Conservation (phyloP, 2,113 vertebrate genomes). For the Chionodraco myersi region DNA sequence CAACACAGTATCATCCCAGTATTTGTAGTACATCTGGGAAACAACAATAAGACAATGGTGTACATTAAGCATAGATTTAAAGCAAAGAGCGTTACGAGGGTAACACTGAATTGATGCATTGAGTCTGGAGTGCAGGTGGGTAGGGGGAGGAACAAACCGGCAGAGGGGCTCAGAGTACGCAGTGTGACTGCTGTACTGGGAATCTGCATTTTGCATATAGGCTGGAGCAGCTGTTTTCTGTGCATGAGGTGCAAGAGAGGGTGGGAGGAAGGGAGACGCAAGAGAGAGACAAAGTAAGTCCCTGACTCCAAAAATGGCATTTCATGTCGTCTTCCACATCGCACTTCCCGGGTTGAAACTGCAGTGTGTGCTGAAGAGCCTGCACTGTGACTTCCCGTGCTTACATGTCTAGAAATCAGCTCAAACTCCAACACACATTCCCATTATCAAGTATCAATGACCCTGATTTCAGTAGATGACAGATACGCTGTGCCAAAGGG, state of each 20-base stretch:
- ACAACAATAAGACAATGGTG: not conserved
- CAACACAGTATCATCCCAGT: not conserved
- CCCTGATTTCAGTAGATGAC: constrained; percentile 23
- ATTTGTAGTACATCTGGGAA: not conserved
- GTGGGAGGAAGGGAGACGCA: constrained; percentile 17
- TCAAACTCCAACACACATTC: constrained; percentile 14
- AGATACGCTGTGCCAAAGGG: not conserved
- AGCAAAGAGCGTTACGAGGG: constrained; percentile 6
- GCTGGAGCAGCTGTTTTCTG: constrained; percentile 60
- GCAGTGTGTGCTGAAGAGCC: not conserved
- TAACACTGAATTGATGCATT: constrained; percentile 59
- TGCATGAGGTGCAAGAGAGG: constrained; percentile 40
- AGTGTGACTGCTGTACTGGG: constrained; percentile 54
- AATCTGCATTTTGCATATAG: constrained; percentile 59
- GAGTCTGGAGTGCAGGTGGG: constrained; percentile 68
- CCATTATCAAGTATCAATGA: constrained; percentile 1
- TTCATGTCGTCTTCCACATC: constrained; percentile 22
- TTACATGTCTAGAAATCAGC: constrained; percentile 15
- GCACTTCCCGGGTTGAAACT: constrained; percentile 5
- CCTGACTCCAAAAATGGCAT: constrained; percentile 21
- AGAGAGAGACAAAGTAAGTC: constrained; percentile 7
- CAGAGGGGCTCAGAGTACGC: constrained; percentile 57
- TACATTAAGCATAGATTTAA: constrained; percentile 10
- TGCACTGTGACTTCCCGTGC: not conserved
- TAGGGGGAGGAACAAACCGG: constrained; percentile 40